Base-by-base conservation (phyloP, 2,888 invertebrate species). In the Habroteleia sp. region DNA sequence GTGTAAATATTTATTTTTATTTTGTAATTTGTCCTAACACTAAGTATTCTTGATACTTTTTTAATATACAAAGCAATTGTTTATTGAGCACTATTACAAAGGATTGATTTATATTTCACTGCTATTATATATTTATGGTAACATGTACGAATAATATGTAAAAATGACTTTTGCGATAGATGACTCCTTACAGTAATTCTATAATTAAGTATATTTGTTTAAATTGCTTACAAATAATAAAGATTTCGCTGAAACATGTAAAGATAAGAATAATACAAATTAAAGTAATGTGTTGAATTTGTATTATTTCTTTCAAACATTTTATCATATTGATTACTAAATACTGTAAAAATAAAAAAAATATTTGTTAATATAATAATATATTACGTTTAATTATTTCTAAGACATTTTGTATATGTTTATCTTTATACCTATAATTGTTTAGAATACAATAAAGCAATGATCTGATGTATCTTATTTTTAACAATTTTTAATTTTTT, bases 101-200 rank as follows among this genome's bases (percentile, higher is more conserved):
- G 46, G 20, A 56, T 33, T 13, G 10, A 66, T 68, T 46, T 46
- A 11, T 68, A 48, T 48, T 46, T 50, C 68, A 58, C 33, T 46
- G 37, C 10, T 39, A 2, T 29, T 13, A 46, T 56, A 27, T 56
- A 29, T 56, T 42, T 35, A 50, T n/a, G 11, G 35, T 2, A 35
- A 33, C 27, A 25, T 46, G 17, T 48, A 58, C 58, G 25, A 41
- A 56, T 54, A 58, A 58, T 50, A 16, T 68, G 39, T 66, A 66
- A 68, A 68, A 58, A 63, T 39, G n/a, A 35, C n/a, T 66, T 63
- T 54, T 66, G 37, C n/a, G n/a, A n/a, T n/a, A n/a, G n/a, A n/a
- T n/a, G n/a, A n/a, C n/a, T n/a, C n/a, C n/a, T n/a, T n/a, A n/a
- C n/a, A n/a, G n/a, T n/a, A n/a, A n/a, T n/a, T n/a, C 46, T 65